Base-by-base conservation (phyloP, 2,888 invertebrate species). In the Nomada lathburiana region DNA sequence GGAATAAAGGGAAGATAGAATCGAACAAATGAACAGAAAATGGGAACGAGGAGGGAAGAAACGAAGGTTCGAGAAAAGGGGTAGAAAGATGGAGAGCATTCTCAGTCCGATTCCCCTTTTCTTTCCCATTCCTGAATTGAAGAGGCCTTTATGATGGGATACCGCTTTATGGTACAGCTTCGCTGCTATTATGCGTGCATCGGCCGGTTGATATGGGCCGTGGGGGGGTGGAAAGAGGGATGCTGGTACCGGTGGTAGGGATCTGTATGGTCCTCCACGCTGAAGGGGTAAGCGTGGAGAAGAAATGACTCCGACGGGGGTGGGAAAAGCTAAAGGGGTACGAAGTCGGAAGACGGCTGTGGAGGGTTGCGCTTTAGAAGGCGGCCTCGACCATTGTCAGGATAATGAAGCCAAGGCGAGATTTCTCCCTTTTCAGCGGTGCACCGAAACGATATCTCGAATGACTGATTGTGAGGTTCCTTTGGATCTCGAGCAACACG, bases 141-240 rank as follows among this genome's bases (percentile, higher is more conserved):
- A 90, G 90, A 89, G 90, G 90, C 90, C 90, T 93, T 93, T 92
- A 92, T 92, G 90, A 91, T 84, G 86, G 87, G 87, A 85, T 88
- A 87, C 89, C 89, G 88, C 91, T 92, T 93, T 92, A 92, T 92
- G 86, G 88, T 87, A 60, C 80, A 80, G 89, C 89, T 90, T 89
- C 87, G 87, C 79, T 73, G 88, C 91, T 91, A 93, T 93, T 92
- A 91, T 90, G 92, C 91, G 92, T 91, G 91, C 92, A 92, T 91
- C 91, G 90, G 88, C 89, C 89, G 85, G 82, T 77, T 80, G 80
- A 18, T 52, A 29, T 23, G 60, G 53, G 50, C 52, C 18, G n/a
- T 42, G 67, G 57, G 67, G 57, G 63, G 67, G 55, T n/a, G 16
- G 36, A 52, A 18, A 42, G 55, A 29, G 20, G 47, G 36, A 52